These are phyloP conservation scores for Pterocles gutturalis DNA, from an alignment of 2,113 vertebrate genomes.

Conservation along the genomic window DNA sequence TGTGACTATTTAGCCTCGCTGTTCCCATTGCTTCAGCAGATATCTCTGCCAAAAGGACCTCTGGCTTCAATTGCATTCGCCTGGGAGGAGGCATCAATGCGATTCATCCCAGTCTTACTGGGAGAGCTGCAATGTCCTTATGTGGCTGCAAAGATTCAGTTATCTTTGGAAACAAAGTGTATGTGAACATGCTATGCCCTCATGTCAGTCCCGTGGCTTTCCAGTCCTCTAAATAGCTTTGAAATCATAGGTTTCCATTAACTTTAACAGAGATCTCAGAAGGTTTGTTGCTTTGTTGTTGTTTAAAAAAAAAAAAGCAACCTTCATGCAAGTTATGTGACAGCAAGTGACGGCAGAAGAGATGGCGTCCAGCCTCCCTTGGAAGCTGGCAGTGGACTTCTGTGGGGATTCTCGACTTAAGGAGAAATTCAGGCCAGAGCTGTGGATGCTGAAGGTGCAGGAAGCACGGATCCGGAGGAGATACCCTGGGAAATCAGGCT, in stretches of 20 bases:
- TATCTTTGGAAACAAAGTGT: neutral
- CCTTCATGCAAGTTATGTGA: neutral
- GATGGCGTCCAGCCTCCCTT: neutral
- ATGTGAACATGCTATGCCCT: neutral
- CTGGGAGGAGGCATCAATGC: neutral
- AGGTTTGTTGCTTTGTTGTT: neutral
- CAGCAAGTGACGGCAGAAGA: neutral
- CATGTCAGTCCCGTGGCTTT: neutral
- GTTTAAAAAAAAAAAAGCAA: neutral
- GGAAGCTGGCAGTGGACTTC: neutral
- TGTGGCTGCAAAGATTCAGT: neutral
- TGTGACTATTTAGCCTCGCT: neutral
- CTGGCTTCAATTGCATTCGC: neutral
- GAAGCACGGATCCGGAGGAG: neutral
- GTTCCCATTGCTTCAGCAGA: neutral
- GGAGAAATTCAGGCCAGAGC: neutral
- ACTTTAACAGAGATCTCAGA: neutral
- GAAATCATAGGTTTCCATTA: neutral
- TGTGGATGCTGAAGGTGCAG: neutral
- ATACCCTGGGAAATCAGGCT: neutral
- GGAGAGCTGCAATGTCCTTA: neutral
- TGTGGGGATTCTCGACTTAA: neutral
- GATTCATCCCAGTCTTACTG: neutral
- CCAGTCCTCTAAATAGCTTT: neutral
- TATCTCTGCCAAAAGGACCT: slow-evolving; percentile 24